These are phyloP conservation scores for Caenorhabditis plicata DNA, from an alignment of 2,888 invertebrate species.

Conservation along the genomic window DNA sequence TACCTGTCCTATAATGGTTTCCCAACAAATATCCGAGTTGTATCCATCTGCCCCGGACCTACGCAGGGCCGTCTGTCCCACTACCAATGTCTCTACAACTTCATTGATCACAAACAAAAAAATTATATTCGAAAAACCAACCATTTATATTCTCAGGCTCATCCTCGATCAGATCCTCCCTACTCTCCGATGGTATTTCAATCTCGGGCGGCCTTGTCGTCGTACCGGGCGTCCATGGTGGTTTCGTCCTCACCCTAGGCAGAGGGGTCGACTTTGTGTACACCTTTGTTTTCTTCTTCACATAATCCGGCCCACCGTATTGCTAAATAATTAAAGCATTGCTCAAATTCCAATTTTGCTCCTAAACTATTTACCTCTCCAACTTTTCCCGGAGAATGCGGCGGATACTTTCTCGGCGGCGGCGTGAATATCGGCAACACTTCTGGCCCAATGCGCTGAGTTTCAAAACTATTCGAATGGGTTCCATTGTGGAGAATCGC, in stretches of 20 bases:
- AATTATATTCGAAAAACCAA: conserved; percentile 4
- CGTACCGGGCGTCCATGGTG: conserved; percentile 30
- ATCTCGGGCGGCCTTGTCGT: conserved; percentile 3
- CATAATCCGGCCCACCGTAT: conserved; percentile 48
- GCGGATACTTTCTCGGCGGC: conserved; percentile 41
- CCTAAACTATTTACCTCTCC: conserved; percentile 21
- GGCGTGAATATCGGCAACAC: conserved; percentile 54
- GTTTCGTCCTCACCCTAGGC: conserved; percentile 31
- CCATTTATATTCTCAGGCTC: not conserved
- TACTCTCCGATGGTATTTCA: not conserved
- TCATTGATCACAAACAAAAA: too few relatives aligned
- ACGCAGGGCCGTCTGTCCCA: too few relatives aligned
- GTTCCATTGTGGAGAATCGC: conserved; percentile 46
- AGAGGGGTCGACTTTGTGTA: conserved; percentile 29
- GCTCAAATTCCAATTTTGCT: too few relatives aligned
- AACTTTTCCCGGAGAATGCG: conserved; percentile 18
- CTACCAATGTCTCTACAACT: too few relatives aligned
- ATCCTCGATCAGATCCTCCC: not conserved
- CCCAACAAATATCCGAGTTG: conserved; percentile 79
- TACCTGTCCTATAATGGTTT: conserved; percentile 97
- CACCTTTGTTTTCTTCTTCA: conserved; percentile 4
- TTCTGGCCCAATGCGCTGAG: conserved; percentile 41
- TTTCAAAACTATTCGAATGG: conserved; percentile 26
- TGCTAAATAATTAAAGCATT: conserved; percentile 23
- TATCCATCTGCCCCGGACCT: conserved; percentile 24